Evolutionary conservation across 2,888 invertebrate genomes (phyloP), one percentile per base, ranked within the genome.

Genomic region (Caenorhabditis wallacei): DNA sequence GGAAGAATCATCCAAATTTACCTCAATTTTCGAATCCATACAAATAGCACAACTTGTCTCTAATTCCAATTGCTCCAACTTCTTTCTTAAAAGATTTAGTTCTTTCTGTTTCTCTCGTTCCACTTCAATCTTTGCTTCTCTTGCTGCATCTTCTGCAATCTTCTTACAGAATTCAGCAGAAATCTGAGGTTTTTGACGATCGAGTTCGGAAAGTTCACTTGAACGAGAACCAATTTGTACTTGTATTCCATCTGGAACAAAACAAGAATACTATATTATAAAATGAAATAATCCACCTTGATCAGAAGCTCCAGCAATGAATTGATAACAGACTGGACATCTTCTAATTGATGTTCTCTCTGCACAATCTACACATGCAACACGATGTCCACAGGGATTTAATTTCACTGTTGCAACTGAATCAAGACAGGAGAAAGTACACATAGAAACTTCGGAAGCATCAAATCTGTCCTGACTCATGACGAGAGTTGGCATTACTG

Each of bases 361-460:
- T 0, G 85, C 85, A 66, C 87, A 87, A 40, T 83, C 82, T n/a
- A 71, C 80, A 74, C 88, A 88, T 10, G 85, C 81, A 22, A 86
- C 87, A n/a, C 85, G 80, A 70, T 88, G 88, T 24, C 86, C 87
- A 59, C 88, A 88, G 10, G 88, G 88, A 10, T 83, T 43, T 68
- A 88, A 85, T 63, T 83, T 74, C 46, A 88, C 87, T 53, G 85
- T 85, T 16, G 88, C 88, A 26, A 84, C 69, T 11, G 81, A 82
- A 66, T 86, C 83, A 54, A 86, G 79, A 69, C 88, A 88, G 59
- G 82, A 81, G 70, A 88, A 88, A 7, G 88, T 86, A 72, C 88
- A 88, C 86, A 88, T 86, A 7, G 84, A 78, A 1, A 84, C 80
- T 48, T 84, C 84, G 8, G 84, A 80, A n/a, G 69, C 53, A 63